Base-by-base conservation (phyloP, 2,797 vertebrate genomes). In the Cyclura pinguis region DNA sequence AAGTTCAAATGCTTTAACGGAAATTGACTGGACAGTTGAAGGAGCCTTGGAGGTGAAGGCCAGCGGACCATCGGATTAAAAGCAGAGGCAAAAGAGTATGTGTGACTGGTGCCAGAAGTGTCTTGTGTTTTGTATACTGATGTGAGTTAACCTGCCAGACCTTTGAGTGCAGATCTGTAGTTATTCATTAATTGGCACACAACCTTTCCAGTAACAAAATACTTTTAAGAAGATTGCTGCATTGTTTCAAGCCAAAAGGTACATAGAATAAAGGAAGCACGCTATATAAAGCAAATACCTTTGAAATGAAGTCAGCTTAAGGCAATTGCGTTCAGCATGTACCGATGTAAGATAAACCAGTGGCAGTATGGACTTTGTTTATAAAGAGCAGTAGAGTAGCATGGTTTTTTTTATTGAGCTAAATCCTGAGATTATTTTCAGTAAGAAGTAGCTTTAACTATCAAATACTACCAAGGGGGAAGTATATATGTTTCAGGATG, bases 361-460 rank as follows among this genome's bases (percentile, higher is more conserved):
- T 72, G 1, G 32, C 80, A 90, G 35, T 78, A 69, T 64, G 10
- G 22, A 62, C 7, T 92, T 73, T 64, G 10, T 90, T 78, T 80
- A 87, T 87, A 92, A 73, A 80, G 35, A 16, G 67, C 13, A 89
- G 6, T 82, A 91, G 76, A 91, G 2, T 29, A 83, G 86, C 88
- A 8, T 9, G 88, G 85, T 93, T 93, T 92, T 93, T 89, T 92
- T 86, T 32, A 91, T 93, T 90, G 50, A 62, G 86, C 87, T 90
- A 89, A 92, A 86, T 93, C 89, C 84, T 89, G 89, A 93, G 93
- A 47, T 29, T 92, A 78, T 90, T 92, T 86, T 91, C 89, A 80
- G 1, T 22, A 83, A 89, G 50, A 91, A 88, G n/a, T 24, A 32
- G 32, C 90, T 91, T 91, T 92, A 91, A 62, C 84, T n/a, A 69